Percentiles rank a stretch among this genome's conserved stretches.
Evolutionary conservation across 2,888 invertebrate genomes (phyloP).

Genomic region (Drosophila macrospina): DNA sequence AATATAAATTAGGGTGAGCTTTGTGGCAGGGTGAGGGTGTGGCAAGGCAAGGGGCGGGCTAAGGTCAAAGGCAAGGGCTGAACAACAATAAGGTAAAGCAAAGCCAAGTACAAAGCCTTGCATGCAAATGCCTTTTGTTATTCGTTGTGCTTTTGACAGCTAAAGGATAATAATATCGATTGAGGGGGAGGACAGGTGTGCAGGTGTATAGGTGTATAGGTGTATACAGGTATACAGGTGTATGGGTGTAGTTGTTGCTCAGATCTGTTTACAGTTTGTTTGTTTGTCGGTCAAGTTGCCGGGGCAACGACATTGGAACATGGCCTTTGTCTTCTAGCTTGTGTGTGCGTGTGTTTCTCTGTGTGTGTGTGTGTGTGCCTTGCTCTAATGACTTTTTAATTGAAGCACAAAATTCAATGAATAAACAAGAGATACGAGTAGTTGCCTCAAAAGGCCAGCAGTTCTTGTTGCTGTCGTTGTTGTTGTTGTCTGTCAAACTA

Average conservation of each 20-base stretch:
- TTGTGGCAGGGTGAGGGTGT: background rate
- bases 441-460: conserved; percentile 43
- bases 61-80: conserved; percentile 61
- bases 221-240: conserved; percentile 9
- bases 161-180: conserved; percentile 76
- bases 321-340: conserved; percentile 41
- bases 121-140: conserved; percentile 67
- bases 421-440: conserved; percentile 67
- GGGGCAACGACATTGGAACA: conserved; percentile 67
- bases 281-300: conserved; percentile 63
- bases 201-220: conserved; percentile 7
- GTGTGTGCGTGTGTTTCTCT: conserved; percentile 3
- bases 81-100: conserved; percentile 28
- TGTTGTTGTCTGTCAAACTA: background rate
- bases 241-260: conserved; percentile 8
- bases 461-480: conserved; percentile 29
- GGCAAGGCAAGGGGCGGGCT: background rate
- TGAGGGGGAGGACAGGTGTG: conserved; percentile 38
- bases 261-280: conserved; percentile 57
- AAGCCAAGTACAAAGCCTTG: conserved; percentile 58
- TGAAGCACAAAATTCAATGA: conserved; percentile 74
- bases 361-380: conserved; percentile 20
- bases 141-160: conserved; percentile 66
- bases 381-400: conserved; percentile 73
- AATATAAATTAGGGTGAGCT: conserved; percentile 68